Evolutionary conservation across 2,113 vertebrate genomes (phyloP), one percentile per base, ranked within the genome.

Genomic region (Rhynchomys soricoides): DNA sequence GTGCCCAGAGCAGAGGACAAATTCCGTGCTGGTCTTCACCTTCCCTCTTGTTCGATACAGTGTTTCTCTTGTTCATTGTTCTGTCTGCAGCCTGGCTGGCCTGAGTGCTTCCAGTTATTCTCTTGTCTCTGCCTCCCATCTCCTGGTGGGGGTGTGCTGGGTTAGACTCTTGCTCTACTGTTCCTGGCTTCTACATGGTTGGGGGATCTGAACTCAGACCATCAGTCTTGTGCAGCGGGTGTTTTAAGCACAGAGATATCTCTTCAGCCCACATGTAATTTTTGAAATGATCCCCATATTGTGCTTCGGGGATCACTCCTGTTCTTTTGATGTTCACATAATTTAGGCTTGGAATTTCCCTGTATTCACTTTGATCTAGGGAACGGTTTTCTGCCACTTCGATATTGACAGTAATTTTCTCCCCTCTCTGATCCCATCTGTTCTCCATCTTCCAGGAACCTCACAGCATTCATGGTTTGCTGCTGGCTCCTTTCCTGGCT

Each of bases 381-480:
- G 71, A 89, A 50, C 8, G 1, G 21, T n/a, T 88, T 86, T 74
- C 86, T 79, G 21, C 62, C 66, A 1, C 55, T 16, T 48, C 7
- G 21, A 21, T 64, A 45, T 75, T 59, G 68, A 37, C 43, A 16
- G 48, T 48, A 34, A 24, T 86, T 70, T 70, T 37, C 64, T 50
- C 19, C 62, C 34, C 21, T 70, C 64, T 90, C 64, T 81, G 70
- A n/a, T 75, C 24, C 71, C 94, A 95, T 93, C 93, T 97, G 94
- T 29, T 95, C 29, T 17, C 64, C 68, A n/a, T 88, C 87, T 93
- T 95, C 55, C 52, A 68, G 86, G 94, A 88, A 89, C 74, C 73
- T 95, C 82, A 79, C n/a, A 74, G 86, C 64, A 4, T 91, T 79
- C 82, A 5, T 26, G 62, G 66, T 88, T 59, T 96, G 22, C 59